Evolutionary conservation across 2,888 invertebrate species (phyloP).

Genomic region (Crematogaster levior): DNA sequence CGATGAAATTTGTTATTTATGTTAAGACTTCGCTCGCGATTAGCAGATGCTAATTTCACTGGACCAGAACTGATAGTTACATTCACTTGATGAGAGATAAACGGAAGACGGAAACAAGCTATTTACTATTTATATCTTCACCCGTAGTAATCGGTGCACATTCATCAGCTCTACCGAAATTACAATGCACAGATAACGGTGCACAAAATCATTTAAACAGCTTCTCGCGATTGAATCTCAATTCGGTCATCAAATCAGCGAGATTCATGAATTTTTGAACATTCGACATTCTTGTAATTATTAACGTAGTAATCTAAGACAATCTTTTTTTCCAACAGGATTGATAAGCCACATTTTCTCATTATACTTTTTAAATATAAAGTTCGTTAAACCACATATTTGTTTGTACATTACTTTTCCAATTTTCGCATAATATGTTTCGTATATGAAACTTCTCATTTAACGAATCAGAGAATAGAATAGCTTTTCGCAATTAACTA

Average conservation of each 20-base stretch:
- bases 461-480: neutral
- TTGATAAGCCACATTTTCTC: neutral
- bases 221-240: neutral
- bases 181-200: slow-evolving; percentile 64
- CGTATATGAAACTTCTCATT: neutral
- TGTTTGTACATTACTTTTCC: neutral
- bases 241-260: neutral
- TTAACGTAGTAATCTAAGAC: neutral
- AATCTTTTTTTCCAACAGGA: neutral
- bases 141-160: slow-evolving; percentile 9
- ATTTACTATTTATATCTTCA: neutral
- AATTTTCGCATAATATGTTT: neutral
- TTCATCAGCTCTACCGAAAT: slow-evolving; percentile 54
- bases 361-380: neutral
- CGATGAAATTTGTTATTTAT: slow-evolving; percentile 9
- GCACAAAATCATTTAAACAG: slow-evolving; percentile 31
- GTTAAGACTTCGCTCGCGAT: neutral
- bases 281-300: neutral
- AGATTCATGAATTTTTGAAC: too few relatives aligned
- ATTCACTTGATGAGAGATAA: slow-evolving; percentile 8
- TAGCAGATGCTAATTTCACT: neutral
- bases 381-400: neutral
- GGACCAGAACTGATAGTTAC: slow-evolving; percentile 16
- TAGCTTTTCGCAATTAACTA: neutral
- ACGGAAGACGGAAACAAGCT: slow-evolving; percentile 24